A percentile compares a stretch with the other conserved stretches of the same genome.
phyloP scores from a whole-genome alignment of 2,113 vertebrate genomes.

The Anarhynchus alexandrinus region DNA sequence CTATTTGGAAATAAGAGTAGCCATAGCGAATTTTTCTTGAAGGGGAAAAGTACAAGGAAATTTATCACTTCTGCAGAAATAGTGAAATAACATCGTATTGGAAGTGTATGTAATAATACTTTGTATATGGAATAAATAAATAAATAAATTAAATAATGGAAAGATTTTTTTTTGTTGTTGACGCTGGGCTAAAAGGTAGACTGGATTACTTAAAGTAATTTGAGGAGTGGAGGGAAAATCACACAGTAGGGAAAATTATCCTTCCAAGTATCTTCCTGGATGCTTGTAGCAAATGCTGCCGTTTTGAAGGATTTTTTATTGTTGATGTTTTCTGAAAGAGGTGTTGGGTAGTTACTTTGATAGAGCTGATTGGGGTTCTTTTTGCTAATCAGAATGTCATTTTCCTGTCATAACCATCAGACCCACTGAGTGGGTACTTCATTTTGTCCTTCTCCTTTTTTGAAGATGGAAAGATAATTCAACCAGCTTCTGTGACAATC shows the following conservation, averaged over 20 bases:
- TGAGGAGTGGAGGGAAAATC: neutral
- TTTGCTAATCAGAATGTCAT: neutral
- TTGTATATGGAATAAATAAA: neutral
- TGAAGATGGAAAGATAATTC: neutral
- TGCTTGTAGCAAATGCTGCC: neutral
- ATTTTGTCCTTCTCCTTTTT: neutral
- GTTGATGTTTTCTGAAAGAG: neutral
- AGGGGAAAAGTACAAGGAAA: neutral
- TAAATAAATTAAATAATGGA: neutral
- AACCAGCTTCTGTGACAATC: neutral
- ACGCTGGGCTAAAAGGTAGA: neutral
- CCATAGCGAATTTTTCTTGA: neutral
- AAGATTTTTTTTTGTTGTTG: neutral
- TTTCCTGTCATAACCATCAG: neutral
- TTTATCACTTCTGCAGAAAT: neutral
- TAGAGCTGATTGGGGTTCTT: neutral
- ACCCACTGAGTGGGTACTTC: neutral
- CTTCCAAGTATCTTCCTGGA: neutral
- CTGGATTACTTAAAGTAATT: neutral
- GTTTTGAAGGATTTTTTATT: neutral
- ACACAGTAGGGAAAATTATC: neutral
- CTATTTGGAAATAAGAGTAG: slow-evolving; percentile 10
- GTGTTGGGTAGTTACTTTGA: neutral
- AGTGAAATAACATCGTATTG: neutral
- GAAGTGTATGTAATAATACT: neutral